Evolutionary conservation across 2,797 vertebrate species (phyloP).

Genomic region (Balearica regulorum): DNA sequence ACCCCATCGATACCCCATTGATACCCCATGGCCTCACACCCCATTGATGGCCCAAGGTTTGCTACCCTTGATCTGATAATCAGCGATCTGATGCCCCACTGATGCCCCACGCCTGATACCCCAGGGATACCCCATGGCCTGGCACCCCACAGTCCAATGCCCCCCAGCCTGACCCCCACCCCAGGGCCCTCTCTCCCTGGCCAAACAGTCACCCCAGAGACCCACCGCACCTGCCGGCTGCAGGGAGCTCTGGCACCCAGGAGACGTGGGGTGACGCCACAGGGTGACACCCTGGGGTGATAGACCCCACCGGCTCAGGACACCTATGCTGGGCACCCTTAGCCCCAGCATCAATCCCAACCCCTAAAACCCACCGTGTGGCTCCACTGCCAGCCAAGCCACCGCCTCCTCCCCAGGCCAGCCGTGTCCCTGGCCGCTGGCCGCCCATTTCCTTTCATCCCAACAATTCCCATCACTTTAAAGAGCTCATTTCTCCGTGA

Average conservation of each 20-base stretch:
- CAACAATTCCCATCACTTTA: not conserved
- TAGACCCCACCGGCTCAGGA: rapidly evolving
- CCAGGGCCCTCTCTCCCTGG: rapidly evolving
- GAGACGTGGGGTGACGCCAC: rapidly evolving
- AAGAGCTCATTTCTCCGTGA: not conserved
- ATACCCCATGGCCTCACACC: not conserved
- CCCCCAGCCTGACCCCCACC: not conserved
- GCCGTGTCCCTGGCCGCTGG: rapidly evolving
- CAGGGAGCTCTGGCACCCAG: not conserved
- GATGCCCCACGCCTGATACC: no score
- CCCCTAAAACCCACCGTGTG: rapidly evolving
- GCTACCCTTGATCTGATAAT: no score
- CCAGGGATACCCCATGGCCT: no score
- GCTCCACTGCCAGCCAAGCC: rapidly evolving
- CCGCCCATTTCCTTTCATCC: not conserved
- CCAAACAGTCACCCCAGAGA: not conserved
- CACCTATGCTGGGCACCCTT: rapidly evolving
- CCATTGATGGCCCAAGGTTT: no score
- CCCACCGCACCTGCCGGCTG: rapidly evolving
- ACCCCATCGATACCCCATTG: not conserved
- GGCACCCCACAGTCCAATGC: rapidly evolving
- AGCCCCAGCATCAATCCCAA: not conserved
- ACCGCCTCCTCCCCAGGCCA: not conserved
- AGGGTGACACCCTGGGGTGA: not conserved
- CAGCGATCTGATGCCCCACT: no score